phyloP scores from a whole-genome alignment of 2,113 vertebrate species.

The Clarias macrocephalus region DNA sequence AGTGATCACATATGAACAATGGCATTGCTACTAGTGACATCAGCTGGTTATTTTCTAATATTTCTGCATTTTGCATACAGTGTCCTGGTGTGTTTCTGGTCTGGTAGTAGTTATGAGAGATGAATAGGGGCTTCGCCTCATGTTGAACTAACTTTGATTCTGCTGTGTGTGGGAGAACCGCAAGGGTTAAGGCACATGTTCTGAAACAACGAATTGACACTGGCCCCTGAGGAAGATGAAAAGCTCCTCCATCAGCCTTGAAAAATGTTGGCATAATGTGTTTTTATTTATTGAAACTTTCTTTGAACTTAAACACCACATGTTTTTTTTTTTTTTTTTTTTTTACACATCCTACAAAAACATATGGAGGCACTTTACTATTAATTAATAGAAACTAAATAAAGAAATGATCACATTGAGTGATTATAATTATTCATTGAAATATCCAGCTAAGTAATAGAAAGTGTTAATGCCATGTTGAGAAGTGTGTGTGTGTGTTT shows the following conservation, averaged over 20 bases:
- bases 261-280: constrained; percentile 40
- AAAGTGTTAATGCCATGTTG: constrained; percentile 18
- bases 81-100: constrained; percentile 30
- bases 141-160: constrained; percentile 42
- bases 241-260: constrained; percentile 34
- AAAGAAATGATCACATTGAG: constrained; percentile 2
- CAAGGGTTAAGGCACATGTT: constrained; percentile 49
- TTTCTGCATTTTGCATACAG: background rate
- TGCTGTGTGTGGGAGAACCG: constrained; percentile 28
- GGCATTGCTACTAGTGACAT: background rate
- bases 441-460: background rate
- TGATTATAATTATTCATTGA: constrained; percentile 31
- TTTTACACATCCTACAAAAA: constrained; percentile 13
- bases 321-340: background rate
- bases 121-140: constrained; percentile 66
- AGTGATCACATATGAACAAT: background rate
- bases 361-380: constrained; percentile 32
- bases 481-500: constrained; percentile 17
- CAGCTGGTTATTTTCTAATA: constrained; percentile 8
- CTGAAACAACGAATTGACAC: constrained; percentile 54
- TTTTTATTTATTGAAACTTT: constrained; percentile 50
- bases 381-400: constrained; percentile 39
- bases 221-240: constrained; percentile 54
- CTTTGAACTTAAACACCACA: constrained; percentile 40
- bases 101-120: constrained; percentile 66